Evolutionary conservation across 2,113 vertebrate species (phyloP), one percentile per base, ranked within the genome.

Genomic region (Xenopus borealis): DNA sequence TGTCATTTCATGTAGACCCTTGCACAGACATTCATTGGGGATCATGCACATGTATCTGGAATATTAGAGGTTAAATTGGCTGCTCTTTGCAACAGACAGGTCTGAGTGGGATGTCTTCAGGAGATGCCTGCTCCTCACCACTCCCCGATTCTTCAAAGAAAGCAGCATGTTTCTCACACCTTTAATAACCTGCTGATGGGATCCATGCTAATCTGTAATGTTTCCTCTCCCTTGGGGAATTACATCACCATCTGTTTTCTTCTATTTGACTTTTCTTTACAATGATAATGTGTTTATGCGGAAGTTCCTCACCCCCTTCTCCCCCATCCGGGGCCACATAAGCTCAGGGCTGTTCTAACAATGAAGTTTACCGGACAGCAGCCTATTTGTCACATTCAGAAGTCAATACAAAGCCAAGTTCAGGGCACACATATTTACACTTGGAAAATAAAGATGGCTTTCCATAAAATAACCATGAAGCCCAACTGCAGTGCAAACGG

Each of bases 231-330:
- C 66, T 80, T 77, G 53, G 72, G 81, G 79, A 84, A 82, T 87
- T 78, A 82, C 85, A 82, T 85, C 85, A 82, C 33, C 78, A 80
- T 84, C 72, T 81, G 81, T 82, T 85, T 78, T 80, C 83, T 85
- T 79, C 79, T 79, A 55, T 76, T 69, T 55, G 47, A 69, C 57
- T 76, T 76, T 76, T 67, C 66, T 70, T 64, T 69, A 59, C 74
- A 76, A 63, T 59, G 74, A 69, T 76, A 76, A 76, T 76, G 74
- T 57, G 66, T 76, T 76, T 76, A 52, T 70, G 12, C 30, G n/a
- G n/a, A n/a, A n/a, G n/a, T n/a, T n/a, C n/a, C 12, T 30, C 57
- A 20, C 9, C 61, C 44, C 10, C 10, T 14, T 10, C 4, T 10
- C 46, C n/a, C 30, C 46, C 46, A 50, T 14, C 13, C 10, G 46